Evolutionary conservation across 2,113 vertebrate genomes (phyloP), one percentile per base, ranked within the genome.

Genomic region (Leucopsar rothschildi): DNA sequence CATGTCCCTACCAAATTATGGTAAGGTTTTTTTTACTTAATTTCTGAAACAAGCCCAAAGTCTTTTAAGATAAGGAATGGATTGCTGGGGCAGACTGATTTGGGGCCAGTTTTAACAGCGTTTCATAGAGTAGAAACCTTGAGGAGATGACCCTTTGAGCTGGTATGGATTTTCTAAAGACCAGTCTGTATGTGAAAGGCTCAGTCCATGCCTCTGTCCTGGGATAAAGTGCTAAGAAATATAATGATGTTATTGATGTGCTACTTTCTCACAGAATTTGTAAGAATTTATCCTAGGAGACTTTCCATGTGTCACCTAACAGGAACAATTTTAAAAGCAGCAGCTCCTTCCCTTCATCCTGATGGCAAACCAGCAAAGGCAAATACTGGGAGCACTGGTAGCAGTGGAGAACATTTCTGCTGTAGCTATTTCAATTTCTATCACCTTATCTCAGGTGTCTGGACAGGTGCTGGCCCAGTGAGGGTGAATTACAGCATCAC

Each of bases 211-310:
- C 19, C 25, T 42, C 12, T 5, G 28, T 53, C 50, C 33, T 1
- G 2, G 33, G 50, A 45, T 16, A 4, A 10, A 20, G 19, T 33
- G 39, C 17, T n/a, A 45, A 83, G 55, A 78, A 61, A 73, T 13
- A 7, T 27, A 59, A 12, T 2, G 2, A 11, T 33, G 24, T 37
- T 77, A n/a, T 25, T 2, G 4, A 42, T 17, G n/a, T 3, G 1
- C 1, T 33, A 33, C 4, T 65, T 88, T 66, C 39, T 77, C n/a
- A 49, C 45, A 33, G 59, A 80, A 82, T 73, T 73, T 1, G 0
- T 69, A 69, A 42, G 27, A 75, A 55, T 92, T 90, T 88, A 9
- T 55, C n/a, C 63, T 73, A 55, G 85, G 55, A 88, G 28, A 18
- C 8, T 66, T 93, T 42, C 18, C 33, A 53, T 18, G 12, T 27